Base-by-base conservation (phyloP, 2,888 invertebrate species). In the Diarsia dahlii region DNA sequence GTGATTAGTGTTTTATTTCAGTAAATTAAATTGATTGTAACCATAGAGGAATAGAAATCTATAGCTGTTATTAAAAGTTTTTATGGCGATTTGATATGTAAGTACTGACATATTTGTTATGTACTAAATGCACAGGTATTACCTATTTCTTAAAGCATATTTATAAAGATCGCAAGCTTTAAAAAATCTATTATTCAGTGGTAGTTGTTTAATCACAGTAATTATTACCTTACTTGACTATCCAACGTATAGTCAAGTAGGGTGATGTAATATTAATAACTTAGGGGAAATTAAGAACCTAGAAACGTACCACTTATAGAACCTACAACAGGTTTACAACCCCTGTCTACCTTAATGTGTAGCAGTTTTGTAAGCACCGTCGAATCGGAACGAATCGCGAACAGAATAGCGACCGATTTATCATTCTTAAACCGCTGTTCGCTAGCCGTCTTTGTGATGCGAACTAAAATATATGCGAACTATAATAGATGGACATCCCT, bases 341-440 rank as follows among this genome's bases (percentile, higher is more conserved):
- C 87, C 89, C 90, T 90, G 87, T 82, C 45, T 68, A 81, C 0
- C 79, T 63, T 74, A 75, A 94, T 94, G 93, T 94, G 94, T 93
- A 92, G 91, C 90, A 93, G 94, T 93, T 95, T 95, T 95, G 93
- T 94, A 85, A 90, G 90, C 88, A 89, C 90, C 90, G 89, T 90
- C 88, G 92, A 92, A 88, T 91, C 92, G 96, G 96, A 96, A 96
- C 96, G 96, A 96, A 96, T 96, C 90, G 94, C 86, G 90, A 86
- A 92, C 92, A 93, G 92, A 95, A 95, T 91, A 89, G 82, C 83
- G 84, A 86, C 89, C 96, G 95, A 96, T 96, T 95, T 95, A 96
- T 96, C 96, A 96, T 96, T 93, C 95, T 95, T 95, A 95, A 52
- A 96, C 94, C 92, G 93, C 93, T 94, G 85, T 91, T 94, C 91